A percentile compares a stretch with the other conserved stretches of the same genome.
These are phyloP conservation scores for Phyllotreta cruciferae DNA, from an alignment of 2,888 invertebrate species.

Conservation along the genomic window DNA sequence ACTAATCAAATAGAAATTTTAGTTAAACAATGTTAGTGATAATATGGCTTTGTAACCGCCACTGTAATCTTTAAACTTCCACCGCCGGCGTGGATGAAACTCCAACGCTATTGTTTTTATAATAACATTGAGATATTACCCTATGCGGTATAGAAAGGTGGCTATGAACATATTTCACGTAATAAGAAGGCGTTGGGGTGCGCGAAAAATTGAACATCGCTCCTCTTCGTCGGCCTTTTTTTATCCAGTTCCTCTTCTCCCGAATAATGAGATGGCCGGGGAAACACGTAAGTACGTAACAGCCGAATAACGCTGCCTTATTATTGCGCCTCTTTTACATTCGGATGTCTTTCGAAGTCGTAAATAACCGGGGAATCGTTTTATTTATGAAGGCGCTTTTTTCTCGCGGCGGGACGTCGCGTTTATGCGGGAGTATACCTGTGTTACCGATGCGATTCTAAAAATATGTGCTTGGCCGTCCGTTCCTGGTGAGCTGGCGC, in stretches of 20 bases:
- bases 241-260: conserved; percentile 18
- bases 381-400: conserved; percentile 36
- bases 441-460: background rate
- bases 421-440: background rate
- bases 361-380: conserved; percentile 40
- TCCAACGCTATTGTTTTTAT: conserved; percentile 57
- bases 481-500: too few relatives aligned
- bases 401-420: conserved; percentile 29
- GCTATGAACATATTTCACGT: conserved; percentile 59
- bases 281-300: conserved; percentile 44
- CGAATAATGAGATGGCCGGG: conserved; percentile 54
- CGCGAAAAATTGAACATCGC: conserved; percentile 55
- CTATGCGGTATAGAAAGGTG: conserved; percentile 59
- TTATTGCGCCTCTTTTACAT: conserved; percentile 44
- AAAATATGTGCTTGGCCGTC: background rate
- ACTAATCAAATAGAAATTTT: too few relatives aligned
- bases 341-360: conserved; percentile 41
- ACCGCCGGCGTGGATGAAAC: conserved; percentile 42
- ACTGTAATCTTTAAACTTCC: conserved; percentile 44
- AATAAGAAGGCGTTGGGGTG: conserved; percentile 55
- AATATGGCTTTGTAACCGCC: conserved; percentile 37
- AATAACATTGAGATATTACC: conserved; percentile 60
- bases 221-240: conserved; percentile 31
- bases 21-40: background rate
- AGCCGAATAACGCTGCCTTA: conserved; percentile 47